Evolutionary conservation across 1,140 invertebrate species (phyloP).

Genomic region (Coelopa frigida): DNA sequence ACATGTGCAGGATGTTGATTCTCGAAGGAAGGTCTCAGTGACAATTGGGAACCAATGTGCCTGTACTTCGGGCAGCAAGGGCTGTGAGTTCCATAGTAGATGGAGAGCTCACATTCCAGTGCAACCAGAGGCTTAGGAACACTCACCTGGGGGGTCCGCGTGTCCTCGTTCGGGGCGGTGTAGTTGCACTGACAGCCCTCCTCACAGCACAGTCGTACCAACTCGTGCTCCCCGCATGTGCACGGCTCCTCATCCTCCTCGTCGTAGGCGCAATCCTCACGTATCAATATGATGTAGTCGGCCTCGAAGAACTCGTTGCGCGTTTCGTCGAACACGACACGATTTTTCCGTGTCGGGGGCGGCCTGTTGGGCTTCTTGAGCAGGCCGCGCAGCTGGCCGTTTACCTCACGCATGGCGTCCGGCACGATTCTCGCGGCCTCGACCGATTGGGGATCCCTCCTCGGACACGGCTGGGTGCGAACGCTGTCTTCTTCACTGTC

Average conservation of each 20-base stretch:
- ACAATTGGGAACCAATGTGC: background rate
- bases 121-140: background rate
- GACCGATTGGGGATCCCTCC: background rate
- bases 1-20: background rate
- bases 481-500: background rate
- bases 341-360: conserved; percentile 51
- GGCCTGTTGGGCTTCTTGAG: conserved; percentile 43
- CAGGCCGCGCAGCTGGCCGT: conserved; percentile 37
- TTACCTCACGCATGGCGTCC: conserved; percentile 36
- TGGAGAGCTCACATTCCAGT: background rate
- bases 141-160: conserved; percentile 14
- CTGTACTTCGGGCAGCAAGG: background rate
- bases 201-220: conserved; percentile 58
- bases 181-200: conserved; percentile 51
- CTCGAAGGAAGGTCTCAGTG: background rate
- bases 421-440: background rate
- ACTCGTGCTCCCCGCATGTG: conserved; percentile 65
- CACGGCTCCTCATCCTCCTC: conserved; percentile 68
- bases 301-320: conserved; percentile 81
- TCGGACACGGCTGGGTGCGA: conserved; percentile 11
- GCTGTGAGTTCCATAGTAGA: too few species aligned
- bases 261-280: conserved; percentile 73
- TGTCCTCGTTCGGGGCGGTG: conserved; percentile 5
- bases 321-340: conserved; percentile 79
- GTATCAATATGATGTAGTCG: conserved; percentile 78